Percentiles rank a stretch among this genome's conserved stretches.
phyloP scores from a whole-genome alignment of 1,140 invertebrate genomes.

The Monomorium pharaonis region DNA sequence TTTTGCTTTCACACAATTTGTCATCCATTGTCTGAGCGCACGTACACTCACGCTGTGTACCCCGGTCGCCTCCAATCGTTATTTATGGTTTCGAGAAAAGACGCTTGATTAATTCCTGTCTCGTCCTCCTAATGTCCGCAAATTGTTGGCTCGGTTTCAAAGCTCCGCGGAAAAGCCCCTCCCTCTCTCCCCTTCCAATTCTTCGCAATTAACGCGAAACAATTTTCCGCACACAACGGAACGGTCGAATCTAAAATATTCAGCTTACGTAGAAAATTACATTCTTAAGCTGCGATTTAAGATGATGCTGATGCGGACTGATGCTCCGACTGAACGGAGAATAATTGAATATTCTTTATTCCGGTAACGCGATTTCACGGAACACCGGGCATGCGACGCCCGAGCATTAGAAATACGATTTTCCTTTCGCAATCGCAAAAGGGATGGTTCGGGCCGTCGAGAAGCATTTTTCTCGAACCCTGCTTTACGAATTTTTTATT shows the following conservation, averaged over 20 bases:
- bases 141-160: conserved; percentile 59
- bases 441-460: conserved; percentile 46
- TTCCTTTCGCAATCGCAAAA: conserved; percentile 62
- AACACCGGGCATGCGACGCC: conserved; percentile 72
- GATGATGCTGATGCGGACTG: conserved; percentile 67
- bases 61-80: conserved; percentile 69
- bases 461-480: conserved; percentile 69
- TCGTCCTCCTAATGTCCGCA: conserved; percentile 62
- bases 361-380: conserved; percentile 77
- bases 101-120: conserved; percentile 80
- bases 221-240: not conserved
- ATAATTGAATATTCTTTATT: conserved; percentile 79
- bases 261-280: conserved; percentile 44
- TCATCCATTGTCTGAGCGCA: conserved; percentile 80
- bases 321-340: conserved; percentile 64
- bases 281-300: conserved; percentile 63
- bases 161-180: not conserved
- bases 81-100: conserved; percentile 78
- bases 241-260: not conserved
- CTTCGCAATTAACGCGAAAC: conserved; percentile 12
- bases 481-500: conserved; percentile 67
- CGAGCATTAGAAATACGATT: conserved; percentile 79
- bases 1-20: conserved; percentile 80
- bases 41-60: conserved; percentile 39
- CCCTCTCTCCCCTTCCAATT: not conserved